These are phyloP conservation scores for Malacoraja senta DNA, from an alignment of 2,797 vertebrate species.

Conservation along the genomic window DNA sequence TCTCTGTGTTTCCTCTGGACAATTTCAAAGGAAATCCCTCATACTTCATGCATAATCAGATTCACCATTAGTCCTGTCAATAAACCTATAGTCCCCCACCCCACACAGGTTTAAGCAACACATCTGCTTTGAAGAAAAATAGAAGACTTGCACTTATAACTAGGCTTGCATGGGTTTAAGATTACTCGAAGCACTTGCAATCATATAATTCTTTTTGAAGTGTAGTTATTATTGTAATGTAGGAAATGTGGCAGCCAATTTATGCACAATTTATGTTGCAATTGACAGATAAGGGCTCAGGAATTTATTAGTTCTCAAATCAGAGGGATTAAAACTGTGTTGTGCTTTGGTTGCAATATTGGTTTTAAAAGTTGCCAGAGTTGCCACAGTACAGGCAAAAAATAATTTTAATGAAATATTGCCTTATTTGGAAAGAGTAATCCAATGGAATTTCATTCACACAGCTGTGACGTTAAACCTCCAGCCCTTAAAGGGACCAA, in stretches of 20 bases:
- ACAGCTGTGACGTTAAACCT: too few relatives aligned
- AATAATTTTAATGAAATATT: too few relatives aligned
- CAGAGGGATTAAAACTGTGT: too few relatives aligned
- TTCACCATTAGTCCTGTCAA: neutral
- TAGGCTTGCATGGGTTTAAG: neutral
- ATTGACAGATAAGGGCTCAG: too few relatives aligned
- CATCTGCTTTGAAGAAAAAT: neutral
- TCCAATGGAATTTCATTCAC: too few relatives aligned
- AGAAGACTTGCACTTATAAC: neutral
- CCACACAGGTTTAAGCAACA: neutral
- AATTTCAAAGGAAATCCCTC: neutral
- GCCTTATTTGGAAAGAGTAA: too few relatives aligned
- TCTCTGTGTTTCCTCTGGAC: neutral
- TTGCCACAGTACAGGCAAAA: too few relatives aligned
- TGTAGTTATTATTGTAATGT: neutral
- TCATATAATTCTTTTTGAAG: neutral
- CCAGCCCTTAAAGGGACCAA: too few relatives aligned
- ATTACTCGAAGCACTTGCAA: neutral
- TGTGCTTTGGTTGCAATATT: too few relatives aligned
- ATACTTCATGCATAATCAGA: neutral
- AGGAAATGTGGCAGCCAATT: neutral
- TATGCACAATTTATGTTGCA: too few relatives aligned
- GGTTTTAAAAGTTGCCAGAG: too few relatives aligned
- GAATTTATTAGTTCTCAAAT: too few relatives aligned
- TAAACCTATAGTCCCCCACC: neutral